Evolutionary conservation across 2,113 vertebrate species (phyloP).

Genomic region (Cyrtonyx montezumae): DNA sequence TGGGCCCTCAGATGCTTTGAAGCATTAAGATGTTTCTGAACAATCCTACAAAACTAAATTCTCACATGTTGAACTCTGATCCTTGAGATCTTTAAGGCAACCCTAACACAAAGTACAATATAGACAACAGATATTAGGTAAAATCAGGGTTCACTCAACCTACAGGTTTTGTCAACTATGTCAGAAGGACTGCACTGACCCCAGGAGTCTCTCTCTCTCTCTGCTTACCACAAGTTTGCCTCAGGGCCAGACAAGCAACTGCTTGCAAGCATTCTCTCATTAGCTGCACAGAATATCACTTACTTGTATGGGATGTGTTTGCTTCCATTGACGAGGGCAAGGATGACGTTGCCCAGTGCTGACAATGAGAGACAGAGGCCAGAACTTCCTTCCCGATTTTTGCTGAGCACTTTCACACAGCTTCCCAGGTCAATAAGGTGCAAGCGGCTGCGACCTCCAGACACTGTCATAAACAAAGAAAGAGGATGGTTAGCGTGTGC

Average conservation of each 20-base stretch:
- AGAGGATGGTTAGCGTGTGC: conserved; percentile 23
- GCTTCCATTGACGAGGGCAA: conserved; percentile 98
- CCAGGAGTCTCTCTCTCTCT: not conserved
- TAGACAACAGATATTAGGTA: not conserved
- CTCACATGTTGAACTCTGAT: not conserved
- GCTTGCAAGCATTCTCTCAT: not conserved
- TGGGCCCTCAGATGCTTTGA: not conserved
- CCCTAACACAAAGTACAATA: not conserved
- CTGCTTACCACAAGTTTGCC: not conserved
- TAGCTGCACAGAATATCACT: conserved; percentile 17
- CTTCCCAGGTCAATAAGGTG: conserved; percentile 98
- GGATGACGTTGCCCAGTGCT: conserved; percentile 96
- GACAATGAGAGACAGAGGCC: conserved; percentile 93
- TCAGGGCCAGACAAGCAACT: not conserved
- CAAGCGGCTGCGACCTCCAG: conserved; percentile 95
- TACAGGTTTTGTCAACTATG: rapidly evolving
- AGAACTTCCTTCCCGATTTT: conserved; percentile 83
- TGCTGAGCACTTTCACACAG: conserved; percentile 90
- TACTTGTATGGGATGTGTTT: conserved; percentile 99
- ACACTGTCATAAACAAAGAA: conserved; percentile 83
- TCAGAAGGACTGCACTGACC: not conserved
- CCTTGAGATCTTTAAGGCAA: not conserved
- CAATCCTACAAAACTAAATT: not conserved
- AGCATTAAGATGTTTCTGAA: not conserved
- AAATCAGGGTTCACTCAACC: not conserved